Percentiles rank a stretch among this genome's conserved stretches.
Conservation (phyloP, 2,797 vertebrate genomes). For the Sebastes oblongus region DNA sequence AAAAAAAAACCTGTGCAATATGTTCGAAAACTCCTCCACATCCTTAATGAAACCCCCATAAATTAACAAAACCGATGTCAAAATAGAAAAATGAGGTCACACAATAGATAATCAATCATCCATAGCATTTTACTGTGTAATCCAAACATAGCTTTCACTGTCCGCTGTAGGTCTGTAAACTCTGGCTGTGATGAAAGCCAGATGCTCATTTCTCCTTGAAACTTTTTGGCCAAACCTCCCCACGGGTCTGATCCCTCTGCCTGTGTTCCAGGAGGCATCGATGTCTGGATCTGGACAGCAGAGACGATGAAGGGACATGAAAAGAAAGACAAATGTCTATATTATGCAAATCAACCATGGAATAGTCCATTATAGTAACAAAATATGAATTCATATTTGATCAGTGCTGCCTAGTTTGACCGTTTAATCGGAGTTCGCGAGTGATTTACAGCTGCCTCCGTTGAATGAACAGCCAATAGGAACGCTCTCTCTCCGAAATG, state of each 20-base stretch:
- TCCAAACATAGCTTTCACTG: not conserved
- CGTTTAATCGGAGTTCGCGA: too few species aligned
- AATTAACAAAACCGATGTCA: not conserved
- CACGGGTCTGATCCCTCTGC: constrained; percentile 85
- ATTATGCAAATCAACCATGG: not conserved
- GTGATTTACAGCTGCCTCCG: too few species aligned
- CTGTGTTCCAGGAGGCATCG: constrained; percentile 85
- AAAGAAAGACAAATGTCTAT: not conserved
- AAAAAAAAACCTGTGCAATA: not conserved
- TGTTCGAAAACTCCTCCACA: not conserved
- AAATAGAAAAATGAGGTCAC: not conserved
- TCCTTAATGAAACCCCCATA: not conserved
- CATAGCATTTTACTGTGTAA: constrained; percentile 6
- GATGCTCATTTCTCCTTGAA: not conserved
- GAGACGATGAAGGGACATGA: not conserved
- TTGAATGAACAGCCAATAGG: too few species aligned
- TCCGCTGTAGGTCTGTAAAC: constrained; percentile 44
- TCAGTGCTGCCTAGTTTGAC: too few species aligned
- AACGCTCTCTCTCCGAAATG: too few species aligned
- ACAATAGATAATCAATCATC: not conserved
- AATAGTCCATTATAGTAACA: too few species aligned
- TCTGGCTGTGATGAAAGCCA: not conserved
- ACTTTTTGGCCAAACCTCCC: constrained; percentile 83
- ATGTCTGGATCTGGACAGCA: constrained; percentile 80
- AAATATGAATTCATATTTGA: too few species aligned